These are phyloP conservation scores for Platalea minor DNA, from an alignment of 2,797 vertebrate species.

Conservation along the genomic window DNA sequence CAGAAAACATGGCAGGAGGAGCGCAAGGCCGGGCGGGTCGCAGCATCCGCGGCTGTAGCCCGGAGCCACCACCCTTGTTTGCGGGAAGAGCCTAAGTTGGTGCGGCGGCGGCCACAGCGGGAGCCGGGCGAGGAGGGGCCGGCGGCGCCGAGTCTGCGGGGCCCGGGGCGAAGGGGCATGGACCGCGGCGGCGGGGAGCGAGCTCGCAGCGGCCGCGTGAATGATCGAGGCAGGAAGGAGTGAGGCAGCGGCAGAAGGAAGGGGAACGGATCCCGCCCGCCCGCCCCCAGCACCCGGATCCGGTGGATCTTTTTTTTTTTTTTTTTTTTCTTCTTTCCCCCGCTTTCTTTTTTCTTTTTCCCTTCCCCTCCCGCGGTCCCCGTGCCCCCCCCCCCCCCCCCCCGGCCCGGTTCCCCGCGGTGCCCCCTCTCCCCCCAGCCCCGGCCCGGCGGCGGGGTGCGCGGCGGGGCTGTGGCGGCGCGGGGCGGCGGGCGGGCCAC, in stretches of 20 bases:
- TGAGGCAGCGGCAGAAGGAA: slow-evolving; percentile 48
- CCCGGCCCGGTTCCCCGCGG: background rate
- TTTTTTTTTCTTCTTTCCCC: background rate
- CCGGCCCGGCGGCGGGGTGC: slow-evolving; percentile 27
- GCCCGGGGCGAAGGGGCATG: slow-evolving; percentile 61
- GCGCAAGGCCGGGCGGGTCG: slow-evolving; percentile 46
- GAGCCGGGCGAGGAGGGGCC: background rate
- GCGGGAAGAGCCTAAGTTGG: slow-evolving; percentile 64
- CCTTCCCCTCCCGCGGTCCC: background rate
- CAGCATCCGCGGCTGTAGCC: slow-evolving; percentile 45
- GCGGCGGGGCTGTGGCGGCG: background rate
- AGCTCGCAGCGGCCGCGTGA: slow-evolving; percentile 51
- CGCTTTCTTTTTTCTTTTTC: no score
- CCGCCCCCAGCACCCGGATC: slow-evolving; percentile 31
- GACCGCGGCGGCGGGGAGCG: slow-evolving; percentile 69
- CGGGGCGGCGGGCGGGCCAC: slow-evolving; percentile 77
- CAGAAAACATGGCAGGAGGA: slow-evolving; percentile 63
- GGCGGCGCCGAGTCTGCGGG: background rate
- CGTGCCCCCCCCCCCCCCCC: background rate
- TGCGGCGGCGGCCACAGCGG: background rate
- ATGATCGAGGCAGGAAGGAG: slow-evolving; percentile 62
- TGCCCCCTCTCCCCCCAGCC: background rate
- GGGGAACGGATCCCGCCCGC: slow-evolving; percentile 40
- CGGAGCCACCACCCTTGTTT: slow-evolving; percentile 44
- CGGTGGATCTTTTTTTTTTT: background rate